These are phyloP conservation scores for Gnathonemus echidnorhynchus DNA, from an alignment of 2,113 vertebrate genomes.

Conservation along the genomic window DNA sequence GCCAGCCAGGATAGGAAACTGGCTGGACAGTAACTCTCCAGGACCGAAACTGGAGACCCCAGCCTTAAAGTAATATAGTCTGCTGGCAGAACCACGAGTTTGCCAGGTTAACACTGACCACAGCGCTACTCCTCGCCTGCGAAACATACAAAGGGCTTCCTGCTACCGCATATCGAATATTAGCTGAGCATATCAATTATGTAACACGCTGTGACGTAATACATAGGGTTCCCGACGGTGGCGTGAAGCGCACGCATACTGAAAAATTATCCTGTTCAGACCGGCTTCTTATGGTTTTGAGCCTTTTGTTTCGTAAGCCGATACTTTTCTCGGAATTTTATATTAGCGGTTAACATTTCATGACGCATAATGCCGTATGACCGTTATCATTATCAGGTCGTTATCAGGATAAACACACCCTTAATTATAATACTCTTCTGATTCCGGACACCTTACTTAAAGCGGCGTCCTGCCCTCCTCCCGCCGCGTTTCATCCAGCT, in stretches of 20 bases:
- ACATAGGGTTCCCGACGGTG: not conserved
- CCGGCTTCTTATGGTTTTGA: not conserved
- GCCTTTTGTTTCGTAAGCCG: not conserved
- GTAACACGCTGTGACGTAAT: not conserved
- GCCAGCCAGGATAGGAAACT: not conserved
- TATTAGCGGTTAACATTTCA: not conserved
- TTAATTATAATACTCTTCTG: not conserved
- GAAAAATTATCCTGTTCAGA: not conserved
- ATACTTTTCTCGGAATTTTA: not conserved
- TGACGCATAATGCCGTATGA: not conserved
- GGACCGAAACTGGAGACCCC: not conserved
- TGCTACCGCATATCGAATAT: not conserved
- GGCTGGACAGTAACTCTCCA: not conserved
- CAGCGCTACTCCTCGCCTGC: not conserved
- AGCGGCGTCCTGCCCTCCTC: not conserved
- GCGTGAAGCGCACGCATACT: not conserved
- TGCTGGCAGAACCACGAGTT: not conserved
- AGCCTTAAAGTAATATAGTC: not conserved
- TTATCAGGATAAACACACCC: not conserved
- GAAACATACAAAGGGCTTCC: not conserved
- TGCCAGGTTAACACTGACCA: not conserved
- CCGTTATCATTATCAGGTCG: not conserved
- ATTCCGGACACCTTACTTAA: not conserved
- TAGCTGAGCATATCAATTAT: not conserved
- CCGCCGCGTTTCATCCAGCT: not conserved